Base-by-base conservation (phyloP, 2,113 vertebrate genomes). In the Lepisosteus oculatus region DNA sequence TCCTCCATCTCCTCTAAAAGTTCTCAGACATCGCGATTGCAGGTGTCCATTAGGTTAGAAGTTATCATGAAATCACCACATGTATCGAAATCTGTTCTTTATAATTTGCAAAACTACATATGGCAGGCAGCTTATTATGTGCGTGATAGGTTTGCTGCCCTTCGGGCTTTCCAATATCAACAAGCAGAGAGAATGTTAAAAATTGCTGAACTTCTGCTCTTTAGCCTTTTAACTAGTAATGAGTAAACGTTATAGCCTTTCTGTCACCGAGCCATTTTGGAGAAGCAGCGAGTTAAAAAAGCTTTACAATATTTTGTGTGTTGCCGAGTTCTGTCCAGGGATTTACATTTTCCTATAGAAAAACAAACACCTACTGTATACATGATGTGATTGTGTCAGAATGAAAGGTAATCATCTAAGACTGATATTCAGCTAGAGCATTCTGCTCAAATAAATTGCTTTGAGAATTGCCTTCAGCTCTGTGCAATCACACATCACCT, bases 341-440 rank as follows among this genome's bases (percentile, higher is more conserved):
- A 64, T 4, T 64, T 64, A 7, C 17, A 43, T 64, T 4, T 64
- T 64, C 62, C 14, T 64, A 64, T 64, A 43, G 62, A 64, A 64
- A 64, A 41, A 64, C 62, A 64, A 64, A 64, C 62, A 64, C 17
- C 17, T 43, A 17, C 15, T 17, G 15, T 17, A 64, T 64, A 64
- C 62, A 9, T 64, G 62, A 64, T 29, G 62, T 64, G 62, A 64
- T 64, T 64, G 62, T 17, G 13, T 4, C 41, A 12, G 62, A 64
- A 64, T 64, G 62, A 64, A 64, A 64, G 62, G 62, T 64, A 64
- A 64, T 64, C 62, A 64, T 64, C 62, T 29, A 64, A 64, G 62
- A 64, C 62, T 64, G 62, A 64, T 64, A 4, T 64, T 64, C 62
- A 64, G 41, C 42, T 43, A 9, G 6, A 43, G 17, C n/a, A 17